phyloP scores from a whole-genome alignment of 2,888 invertebrate species.

The Sarcophaga rosellei region DNA sequence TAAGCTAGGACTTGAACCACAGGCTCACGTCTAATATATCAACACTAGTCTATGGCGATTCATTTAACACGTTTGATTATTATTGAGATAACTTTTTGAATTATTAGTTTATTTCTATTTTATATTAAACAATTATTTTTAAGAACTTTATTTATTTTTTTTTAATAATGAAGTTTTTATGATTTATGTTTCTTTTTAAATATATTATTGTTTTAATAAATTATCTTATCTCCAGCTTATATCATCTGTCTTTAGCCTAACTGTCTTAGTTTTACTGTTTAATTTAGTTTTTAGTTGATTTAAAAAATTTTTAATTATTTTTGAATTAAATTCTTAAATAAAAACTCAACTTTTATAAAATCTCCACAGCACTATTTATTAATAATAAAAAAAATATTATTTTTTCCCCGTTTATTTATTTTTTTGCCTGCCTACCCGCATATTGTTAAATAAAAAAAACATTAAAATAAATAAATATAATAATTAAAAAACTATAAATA shows the following conservation, averaged over 20 bases:
- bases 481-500: constrained; percentile 14
- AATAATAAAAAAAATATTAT: constrained; percentile 44
- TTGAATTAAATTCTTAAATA: not conserved
- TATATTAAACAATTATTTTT: constrained; percentile 13
- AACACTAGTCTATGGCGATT: no score
- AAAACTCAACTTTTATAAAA: not conserved
- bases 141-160: not conserved
- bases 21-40: no score
- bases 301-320: constrained; percentile 16
- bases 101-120: constrained; percentile 1
- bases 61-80: no score
- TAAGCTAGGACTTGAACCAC: no score
- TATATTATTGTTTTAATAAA: not conserved
- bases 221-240: no score
- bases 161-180: not conserved
- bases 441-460: constrained; percentile 37
- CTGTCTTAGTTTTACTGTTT: constrained; percentile 1
- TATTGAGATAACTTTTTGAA: not conserved
- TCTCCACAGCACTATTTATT: constrained; percentile 10
- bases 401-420: constrained; percentile 32
- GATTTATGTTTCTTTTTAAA: not conserved
- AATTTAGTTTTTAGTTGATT: not conserved
- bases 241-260: not conserved
- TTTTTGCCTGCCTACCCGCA: constrained; percentile 62
- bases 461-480: constrained; percentile 9